Percentiles rank a stretch among this genome's conserved stretches.
Evolutionary conservation across 2,113 vertebrate species (phyloP).

Genomic region (Hypomesus transpacificus): DNA sequence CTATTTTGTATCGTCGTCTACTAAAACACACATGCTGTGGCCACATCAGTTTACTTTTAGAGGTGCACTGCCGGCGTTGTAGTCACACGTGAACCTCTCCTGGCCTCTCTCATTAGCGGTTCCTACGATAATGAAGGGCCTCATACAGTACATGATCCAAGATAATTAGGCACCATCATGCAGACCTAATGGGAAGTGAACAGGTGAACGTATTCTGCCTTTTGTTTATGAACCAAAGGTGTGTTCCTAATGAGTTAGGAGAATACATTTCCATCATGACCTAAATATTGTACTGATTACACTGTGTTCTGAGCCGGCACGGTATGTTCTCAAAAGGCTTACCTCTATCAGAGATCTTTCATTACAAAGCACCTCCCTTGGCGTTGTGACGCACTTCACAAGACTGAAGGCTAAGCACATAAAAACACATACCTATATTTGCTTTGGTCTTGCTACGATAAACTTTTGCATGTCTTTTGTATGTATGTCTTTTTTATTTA

Average conservation of each 20-base stretch:
- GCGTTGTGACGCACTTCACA: too few relatives aligned
- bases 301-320: too few relatives aligned
- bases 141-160: conserved; percentile 70
- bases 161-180: conserved; percentile 75
- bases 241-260: conserved; percentile 66
- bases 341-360: too few relatives aligned
- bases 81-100: conserved; percentile 57
- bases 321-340: too few relatives aligned
- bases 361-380: too few relatives aligned
- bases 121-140: conserved; percentile 69
- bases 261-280: conserved; percentile 72
- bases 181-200: conserved; percentile 66
- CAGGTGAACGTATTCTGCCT: conserved; percentile 69
- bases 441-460: too few relatives aligned
- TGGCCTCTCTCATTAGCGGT: conserved; percentile 66
- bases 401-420: too few relatives aligned
- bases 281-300: conserved; percentile 63
- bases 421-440: too few relatives aligned
- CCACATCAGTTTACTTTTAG: conserved; percentile 32
- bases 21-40: background rate
- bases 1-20: too few relatives aligned
- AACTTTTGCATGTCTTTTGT: too few relatives aligned
- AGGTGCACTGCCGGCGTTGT: conserved; percentile 50
- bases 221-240: conserved; percentile 69
- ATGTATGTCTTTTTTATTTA: too few relatives aligned